phyloP scores from a whole-genome alignment of 2,797 vertebrate genomes.

The Intellagama lesueurii region DNA sequence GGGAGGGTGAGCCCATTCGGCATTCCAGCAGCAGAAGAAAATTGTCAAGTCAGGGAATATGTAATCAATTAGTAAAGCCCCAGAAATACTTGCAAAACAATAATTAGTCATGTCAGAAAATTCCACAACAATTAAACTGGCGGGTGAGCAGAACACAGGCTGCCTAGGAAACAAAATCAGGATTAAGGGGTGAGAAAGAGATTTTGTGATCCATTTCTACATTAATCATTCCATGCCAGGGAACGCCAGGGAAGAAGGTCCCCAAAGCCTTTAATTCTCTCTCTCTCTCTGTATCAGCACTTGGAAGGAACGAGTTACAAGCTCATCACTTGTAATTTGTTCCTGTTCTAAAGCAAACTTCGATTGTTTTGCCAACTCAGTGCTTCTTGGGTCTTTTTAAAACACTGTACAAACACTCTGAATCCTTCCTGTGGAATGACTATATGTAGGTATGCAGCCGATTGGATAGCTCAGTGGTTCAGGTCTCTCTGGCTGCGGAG shows the following conservation, averaged over 20 bases:
- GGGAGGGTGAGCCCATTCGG: not conserved
- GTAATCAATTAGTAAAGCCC: conserved; percentile 58
- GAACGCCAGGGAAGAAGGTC: not conserved
- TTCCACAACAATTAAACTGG: conserved; percentile 40
- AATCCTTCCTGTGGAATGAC: no score
- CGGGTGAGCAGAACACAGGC: rapidly evolving
- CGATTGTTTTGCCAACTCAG: no score
- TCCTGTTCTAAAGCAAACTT: not conserved
- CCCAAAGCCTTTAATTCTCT: no score
- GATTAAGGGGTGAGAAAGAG: rapidly evolving
- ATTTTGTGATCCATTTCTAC: not conserved
- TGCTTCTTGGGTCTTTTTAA: no score
- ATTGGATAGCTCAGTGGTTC: no score
- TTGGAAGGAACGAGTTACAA: not conserved
- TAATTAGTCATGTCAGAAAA: conserved; percentile 61
- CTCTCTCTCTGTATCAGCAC: not conserved
- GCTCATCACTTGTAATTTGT: not conserved
- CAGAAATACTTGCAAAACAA: conserved; percentile 55
- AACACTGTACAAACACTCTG: no score
- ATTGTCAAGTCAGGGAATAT: conserved; percentile 58
- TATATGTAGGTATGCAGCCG: no score
- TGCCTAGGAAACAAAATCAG: rapidly evolving
- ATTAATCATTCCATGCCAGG: not conserved
- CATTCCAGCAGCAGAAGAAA: conserved; percentile 10
- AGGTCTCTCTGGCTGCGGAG: no score